Percentiles rank a stretch among this genome's conserved stretches.
Conservation (phyloP, 2,797 vertebrate genomes). For the Gadopsis marmoratus region DNA sequence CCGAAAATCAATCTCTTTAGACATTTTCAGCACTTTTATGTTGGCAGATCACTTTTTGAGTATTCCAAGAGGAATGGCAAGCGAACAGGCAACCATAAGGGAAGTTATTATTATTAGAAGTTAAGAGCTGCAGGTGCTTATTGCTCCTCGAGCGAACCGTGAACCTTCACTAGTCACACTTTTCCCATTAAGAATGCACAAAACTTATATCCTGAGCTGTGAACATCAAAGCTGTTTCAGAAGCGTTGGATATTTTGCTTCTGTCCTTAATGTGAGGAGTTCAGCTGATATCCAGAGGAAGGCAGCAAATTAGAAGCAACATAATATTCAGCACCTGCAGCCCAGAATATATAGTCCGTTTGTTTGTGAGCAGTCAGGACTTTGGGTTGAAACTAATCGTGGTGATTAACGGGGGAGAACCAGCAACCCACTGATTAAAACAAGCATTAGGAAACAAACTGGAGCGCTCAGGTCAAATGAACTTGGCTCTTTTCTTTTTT, state of each 20-base stretch:
- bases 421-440: constrained; percentile 52
- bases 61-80: not conserved
- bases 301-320: constrained; percentile 22
- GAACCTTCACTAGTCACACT: not conserved
- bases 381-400: constrained; percentile 49
- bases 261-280: constrained; percentile 4
- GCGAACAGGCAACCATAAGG: not conserved
- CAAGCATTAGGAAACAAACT: constrained; percentile 43
- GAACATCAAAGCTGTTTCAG: not conserved
- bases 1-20: not conserved
- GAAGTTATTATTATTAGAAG: not conserved
- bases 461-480: constrained; percentile 31
- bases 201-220: not conserved
- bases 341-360: not conserved
- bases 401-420: constrained; percentile 51
- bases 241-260: not conserved
- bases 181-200: not conserved
- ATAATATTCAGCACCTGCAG: constrained; percentile 24
- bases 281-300: not conserved
- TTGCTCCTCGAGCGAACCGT: not conserved
- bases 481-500: not conserved
- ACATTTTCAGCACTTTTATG: not conserved
- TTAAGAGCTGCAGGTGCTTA: not conserved
- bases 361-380: constrained; percentile 11
- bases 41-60: not conserved